Evolutionary conservation across 2,888 invertebrate species (phyloP).

Genomic region (Epicampocera succincta): DNA sequence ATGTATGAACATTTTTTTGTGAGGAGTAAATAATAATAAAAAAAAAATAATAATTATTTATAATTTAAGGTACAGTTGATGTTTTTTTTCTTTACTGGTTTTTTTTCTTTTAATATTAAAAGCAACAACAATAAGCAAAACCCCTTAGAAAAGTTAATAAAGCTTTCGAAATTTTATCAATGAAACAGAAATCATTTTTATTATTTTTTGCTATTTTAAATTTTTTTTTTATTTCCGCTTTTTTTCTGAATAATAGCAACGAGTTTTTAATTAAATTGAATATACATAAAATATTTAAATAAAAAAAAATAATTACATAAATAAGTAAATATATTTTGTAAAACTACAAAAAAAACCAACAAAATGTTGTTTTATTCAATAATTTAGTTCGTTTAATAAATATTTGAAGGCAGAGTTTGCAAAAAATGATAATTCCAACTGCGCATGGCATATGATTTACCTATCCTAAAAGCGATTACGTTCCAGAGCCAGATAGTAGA

Average conservation of each 20-base stretch:
- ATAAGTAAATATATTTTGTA: constrained; percentile 64
- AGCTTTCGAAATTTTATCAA: constrained; percentile 22
- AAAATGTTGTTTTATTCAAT: constrained; percentile 38
- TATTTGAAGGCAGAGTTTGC: too few relatives aligned
- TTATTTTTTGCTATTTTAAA: constrained; percentile 33
- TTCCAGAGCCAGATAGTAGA: too few relatives aligned
- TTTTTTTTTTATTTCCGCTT: constrained; percentile 43
- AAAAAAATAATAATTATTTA: constrained; percentile 55
- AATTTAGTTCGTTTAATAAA: too few relatives aligned
- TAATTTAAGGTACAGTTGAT: constrained; percentile 72
- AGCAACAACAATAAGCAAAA: constrained; percentile 26
- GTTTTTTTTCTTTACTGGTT: constrained; percentile 66
- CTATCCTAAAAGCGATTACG: too few relatives aligned
- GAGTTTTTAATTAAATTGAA: constrained; percentile 67
- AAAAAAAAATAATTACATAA: constrained; percentile 39
- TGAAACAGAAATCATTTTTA: not conserved
- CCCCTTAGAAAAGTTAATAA: constrained; percentile 40
- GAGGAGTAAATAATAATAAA: constrained; percentile 51
- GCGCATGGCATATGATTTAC: too few relatives aligned
- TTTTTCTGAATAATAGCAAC: constrained; percentile 66
- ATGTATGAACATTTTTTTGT: constrained; percentile 63
- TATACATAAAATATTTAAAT: constrained; percentile 42
- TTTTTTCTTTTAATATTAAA: constrained; percentile 60
- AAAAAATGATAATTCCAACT: too few relatives aligned
- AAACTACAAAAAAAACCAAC: constrained; percentile 59